Conservation (phyloP, 2,797 vertebrate genomes). For the Apodemus agrarius region DNA sequence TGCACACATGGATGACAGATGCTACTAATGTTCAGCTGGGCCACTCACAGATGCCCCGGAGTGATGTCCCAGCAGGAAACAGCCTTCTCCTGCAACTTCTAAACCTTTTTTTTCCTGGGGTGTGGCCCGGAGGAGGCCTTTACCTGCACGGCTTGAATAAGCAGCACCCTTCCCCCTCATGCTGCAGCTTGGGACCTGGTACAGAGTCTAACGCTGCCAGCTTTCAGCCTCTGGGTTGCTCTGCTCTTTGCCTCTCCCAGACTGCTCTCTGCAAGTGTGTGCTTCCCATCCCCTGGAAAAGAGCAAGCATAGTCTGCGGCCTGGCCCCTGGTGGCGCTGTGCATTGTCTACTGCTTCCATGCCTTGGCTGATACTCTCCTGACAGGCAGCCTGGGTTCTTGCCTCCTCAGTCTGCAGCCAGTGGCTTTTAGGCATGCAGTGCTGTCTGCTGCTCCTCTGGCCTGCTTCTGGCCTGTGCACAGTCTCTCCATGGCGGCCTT, state of each 20-base stretch:
- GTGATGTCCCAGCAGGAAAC: constrained; percentile 62
- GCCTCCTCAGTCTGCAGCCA: neutral
- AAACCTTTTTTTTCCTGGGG: constrained; percentile 36
- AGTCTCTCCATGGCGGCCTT: neutral
- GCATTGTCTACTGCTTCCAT: neutral
- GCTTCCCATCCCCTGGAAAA: neutral
- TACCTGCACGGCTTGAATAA: neutral
- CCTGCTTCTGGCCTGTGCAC: neutral
- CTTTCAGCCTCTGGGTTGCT: neutral
- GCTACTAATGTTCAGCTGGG: constrained; percentile 65
- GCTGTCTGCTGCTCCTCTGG: neutral
- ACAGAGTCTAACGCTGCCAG: neutral
- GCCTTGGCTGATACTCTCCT: neutral
- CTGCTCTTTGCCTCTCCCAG: neutral
- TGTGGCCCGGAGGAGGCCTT: constrained; percentile 21
- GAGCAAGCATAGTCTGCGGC: neutral
- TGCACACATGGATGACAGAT: neutral
- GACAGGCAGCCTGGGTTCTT: neutral
- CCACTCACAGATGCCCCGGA: constrained; percentile 73
- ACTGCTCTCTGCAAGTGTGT: neutral
- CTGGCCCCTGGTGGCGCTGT: neutral
- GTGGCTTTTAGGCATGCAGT: neutral
- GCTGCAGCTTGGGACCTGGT: neutral
- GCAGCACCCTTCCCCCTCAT: neutral
- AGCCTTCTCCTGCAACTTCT: constrained; percentile 5